Evolutionary conservation across 1,140 invertebrate genomes (phyloP).

Genomic region (Magallana ariakensis): DNA sequence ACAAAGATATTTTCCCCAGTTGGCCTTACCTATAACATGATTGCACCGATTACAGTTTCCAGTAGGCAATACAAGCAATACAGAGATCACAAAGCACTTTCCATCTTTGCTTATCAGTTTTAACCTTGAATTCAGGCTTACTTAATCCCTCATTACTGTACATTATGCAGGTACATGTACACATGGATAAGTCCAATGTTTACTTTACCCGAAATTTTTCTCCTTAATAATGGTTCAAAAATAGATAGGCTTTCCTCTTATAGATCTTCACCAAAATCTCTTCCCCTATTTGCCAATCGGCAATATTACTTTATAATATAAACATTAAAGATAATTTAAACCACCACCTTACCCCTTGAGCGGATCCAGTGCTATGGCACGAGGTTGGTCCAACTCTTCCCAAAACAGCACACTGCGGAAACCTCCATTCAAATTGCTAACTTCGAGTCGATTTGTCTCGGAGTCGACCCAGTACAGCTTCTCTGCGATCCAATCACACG

Average conservation of each 20-base stretch:
- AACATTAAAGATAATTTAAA: background rate
- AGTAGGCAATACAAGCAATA: slow-evolving; percentile 9
- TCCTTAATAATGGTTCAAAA: no score
- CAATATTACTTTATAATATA: no score
- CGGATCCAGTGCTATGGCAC: slow-evolving; percentile 97
- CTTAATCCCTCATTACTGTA: no score
- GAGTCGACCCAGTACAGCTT: slow-evolving; percentile 99
- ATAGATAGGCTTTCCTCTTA: no score
- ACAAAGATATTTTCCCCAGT: slow-evolving; percentile 3
- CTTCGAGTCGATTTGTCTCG: slow-evolving; percentile 96
- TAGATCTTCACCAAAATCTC: no score
- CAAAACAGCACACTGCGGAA: slow-evolving; percentile 92
- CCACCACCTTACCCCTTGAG: slow-evolving; percentile 91
- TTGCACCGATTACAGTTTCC: background rate
- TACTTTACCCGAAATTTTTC: no score
- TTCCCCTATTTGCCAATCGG: no score
- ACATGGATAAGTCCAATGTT: no score
- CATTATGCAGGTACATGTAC: no score
- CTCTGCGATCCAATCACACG: slow-evolving; percentile 96
- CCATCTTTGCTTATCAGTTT: background rate
- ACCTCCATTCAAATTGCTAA: slow-evolving; percentile 91
- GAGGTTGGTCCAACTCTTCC: slow-evolving; percentile 96
- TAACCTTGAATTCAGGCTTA: background rate
- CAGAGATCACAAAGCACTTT: background rate
- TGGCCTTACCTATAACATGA: background rate